Evolutionary conservation across 1,140 invertebrate genomes (phyloP), one percentile per base, ranked within the genome.

Genomic region (Palaemon carinicauda): DNA sequence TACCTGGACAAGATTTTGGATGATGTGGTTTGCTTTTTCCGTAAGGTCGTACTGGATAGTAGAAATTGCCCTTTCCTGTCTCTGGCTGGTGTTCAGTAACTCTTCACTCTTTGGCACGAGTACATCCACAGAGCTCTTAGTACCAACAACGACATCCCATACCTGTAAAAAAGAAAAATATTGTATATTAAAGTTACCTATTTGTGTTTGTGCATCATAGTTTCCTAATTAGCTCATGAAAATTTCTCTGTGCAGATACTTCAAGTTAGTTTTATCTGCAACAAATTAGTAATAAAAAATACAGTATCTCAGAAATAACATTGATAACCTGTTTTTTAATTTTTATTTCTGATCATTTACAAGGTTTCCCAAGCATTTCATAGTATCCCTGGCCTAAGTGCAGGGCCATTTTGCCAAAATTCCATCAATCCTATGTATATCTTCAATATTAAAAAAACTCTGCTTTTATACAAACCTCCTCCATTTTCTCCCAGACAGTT

Each of bases 121-220:
- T 90, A 96, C 94, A 90, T 97, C 96, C 9, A 96, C 95, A 0
- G 95, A 96, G 89, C 94, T 96, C 91, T 97, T 97, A 1, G 96
- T 96, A 3, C 96, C 96, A 7, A 96, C 95, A 24, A 97, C 95
- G 19, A 96, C 95, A 90, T 96, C 95, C 96, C 96, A 97, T 7
- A 97, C 95, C 88, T 89, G 84, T 5, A 10, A 21, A 14, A n/a
- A 5, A n/a, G 14, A 21, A 14, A n/a, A 5, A n/a, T 10, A 10
- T 24, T 52, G 33, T 33, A 19, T 41, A n/a, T 51, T 33, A n/a
- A n/a, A n/a, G n/a, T n/a, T n/a, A n/a, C n/a, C n/a, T n/a, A n/a
- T n/a, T n/a, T n/a, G n/a, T n/a, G n/a, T n/a, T n/a, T n/a, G n/a
- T n/a, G n/a, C n/a, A n/a, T n/a, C n/a, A n/a, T n/a, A 41, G 21